phyloP scores from a whole-genome alignment of 2,113 vertebrate species.

The Chloropsis hardwickii region DNA sequence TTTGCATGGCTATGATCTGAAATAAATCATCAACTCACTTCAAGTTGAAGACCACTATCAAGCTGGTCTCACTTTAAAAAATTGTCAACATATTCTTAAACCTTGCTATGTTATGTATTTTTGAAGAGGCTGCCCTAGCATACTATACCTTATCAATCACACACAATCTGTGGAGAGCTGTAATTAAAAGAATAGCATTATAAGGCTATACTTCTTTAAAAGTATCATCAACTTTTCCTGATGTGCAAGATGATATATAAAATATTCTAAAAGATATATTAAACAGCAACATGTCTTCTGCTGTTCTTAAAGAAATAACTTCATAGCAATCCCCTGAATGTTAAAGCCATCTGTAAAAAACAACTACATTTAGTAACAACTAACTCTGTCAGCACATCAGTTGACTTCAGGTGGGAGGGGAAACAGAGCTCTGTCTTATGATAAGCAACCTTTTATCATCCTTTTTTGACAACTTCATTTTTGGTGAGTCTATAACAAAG shows the following conservation, averaged over 20 bases:
- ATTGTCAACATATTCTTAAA: not conserved
- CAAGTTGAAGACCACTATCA: not conserved
- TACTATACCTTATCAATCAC: not conserved
- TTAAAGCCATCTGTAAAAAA: not conserved
- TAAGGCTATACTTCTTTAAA: not conserved
- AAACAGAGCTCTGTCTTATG: not conserved
- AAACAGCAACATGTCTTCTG: not conserved
- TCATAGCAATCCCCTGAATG: not conserved
- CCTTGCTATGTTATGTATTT: not conserved
- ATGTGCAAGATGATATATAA: not conserved
- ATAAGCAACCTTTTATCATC: not conserved
- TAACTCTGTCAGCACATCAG: not conserved
- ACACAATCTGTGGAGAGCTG: not conserved
- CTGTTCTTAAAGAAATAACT: not conserved
- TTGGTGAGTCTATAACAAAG: not conserved
- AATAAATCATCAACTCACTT: not conserved
- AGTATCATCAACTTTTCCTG: not conserved
- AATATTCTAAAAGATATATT: not conserved
- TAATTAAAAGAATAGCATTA: not conserved
- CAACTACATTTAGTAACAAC: not conserved
- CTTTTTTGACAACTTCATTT: not conserved
- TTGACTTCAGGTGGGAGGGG: not conserved
- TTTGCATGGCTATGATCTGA: not conserved
- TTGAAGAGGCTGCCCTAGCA: not conserved
- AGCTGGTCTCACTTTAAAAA: not conserved